A percentile compares a stretch with the other conserved stretches of the same genome.
Conservation (phyloP, 2,113 vertebrate species). For the Psittacula cyanocephala region DNA sequence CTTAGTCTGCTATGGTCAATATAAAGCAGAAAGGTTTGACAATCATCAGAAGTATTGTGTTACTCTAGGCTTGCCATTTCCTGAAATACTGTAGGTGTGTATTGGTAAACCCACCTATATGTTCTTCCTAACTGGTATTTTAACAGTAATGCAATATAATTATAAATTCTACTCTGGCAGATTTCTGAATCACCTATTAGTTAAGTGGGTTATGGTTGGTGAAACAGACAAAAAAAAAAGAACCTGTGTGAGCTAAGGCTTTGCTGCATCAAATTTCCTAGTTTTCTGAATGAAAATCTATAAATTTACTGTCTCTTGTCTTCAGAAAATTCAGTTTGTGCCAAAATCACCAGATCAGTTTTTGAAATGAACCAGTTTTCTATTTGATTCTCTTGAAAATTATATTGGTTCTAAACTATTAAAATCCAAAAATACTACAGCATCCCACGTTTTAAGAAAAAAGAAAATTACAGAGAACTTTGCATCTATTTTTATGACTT, state of each 20-base stretch:
- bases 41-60: background rate
- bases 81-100: background rate
- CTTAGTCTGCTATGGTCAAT: background rate
- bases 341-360: background rate
- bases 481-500: background rate
- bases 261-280: conserved; percentile 41
- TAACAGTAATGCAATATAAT: background rate
- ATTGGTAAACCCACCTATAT: background rate
- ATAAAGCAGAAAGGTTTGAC: background rate
- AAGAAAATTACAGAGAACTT: background rate
- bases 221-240: conserved; percentile 49
- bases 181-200: conserved; percentile 33
- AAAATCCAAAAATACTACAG: background rate
- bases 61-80: background rate
- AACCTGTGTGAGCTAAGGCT: conserved; percentile 12
- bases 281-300: conserved; percentile 37
- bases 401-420: background rate
- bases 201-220: conserved; percentile 36
- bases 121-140: background rate
- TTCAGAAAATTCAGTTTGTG: conserved; percentile 4
- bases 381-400: background rate
- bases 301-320: conserved; percentile 19
- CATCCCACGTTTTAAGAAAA: background rate
- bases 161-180: conserved; percentile 10
- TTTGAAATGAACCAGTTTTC: background rate